Evolutionary conservation across 2,888 invertebrate species (phyloP), one percentile per base, ranked within the genome.

Genomic region (Stenodema calcarata): DNA sequence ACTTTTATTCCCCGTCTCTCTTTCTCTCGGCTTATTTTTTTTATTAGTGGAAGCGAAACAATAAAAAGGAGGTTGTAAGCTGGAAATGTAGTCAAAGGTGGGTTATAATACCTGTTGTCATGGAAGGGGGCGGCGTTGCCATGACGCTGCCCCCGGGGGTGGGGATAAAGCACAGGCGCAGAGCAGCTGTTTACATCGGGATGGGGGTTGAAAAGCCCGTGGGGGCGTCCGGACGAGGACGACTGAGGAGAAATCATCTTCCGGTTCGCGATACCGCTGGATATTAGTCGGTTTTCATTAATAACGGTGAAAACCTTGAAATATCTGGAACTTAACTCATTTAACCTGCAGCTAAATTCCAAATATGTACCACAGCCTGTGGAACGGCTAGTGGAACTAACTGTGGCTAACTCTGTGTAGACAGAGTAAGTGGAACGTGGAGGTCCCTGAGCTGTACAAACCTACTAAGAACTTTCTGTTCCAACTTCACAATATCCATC

Each of bases 61-160:
- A 73, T 73, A 73, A 73, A 73, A 73, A 73, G 69, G 41, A 73
- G 73, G 73, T 73, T 73, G 73, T 73, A 73, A 30, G 73, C 80
- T 80, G 50, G 35, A 50, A 47, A 50, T 80, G 80, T 80, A 80
- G 80, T 50, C 54, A 16, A 23, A 44, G 47, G 78, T 78, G 30
- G 80, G 80, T 44, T 28, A n/a, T 80, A 30, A 80, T 80, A 80
- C 80, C 80, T 80, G 80, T 80, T 80, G 80, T 80, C 80, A 54
- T 28, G 80, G 54, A 54, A 30, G 50, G 54, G 54, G 80, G 80
- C 9, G 9, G 23, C 47, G 79, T 80, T 54, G 54, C 80, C 50
- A 50, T 30, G 80, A 80, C 30, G 50, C 80, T 3, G 44, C 78
- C 78, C 78, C 44, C 44, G 44, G 78, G 78, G 41, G 78, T 41